A percentile compares a stretch with the other conserved stretches of the same genome.
These are phyloP conservation scores for Emmelina monodactyla DNA, from an alignment of 2,888 invertebrate species.

Conservation along the genomic window DNA sequence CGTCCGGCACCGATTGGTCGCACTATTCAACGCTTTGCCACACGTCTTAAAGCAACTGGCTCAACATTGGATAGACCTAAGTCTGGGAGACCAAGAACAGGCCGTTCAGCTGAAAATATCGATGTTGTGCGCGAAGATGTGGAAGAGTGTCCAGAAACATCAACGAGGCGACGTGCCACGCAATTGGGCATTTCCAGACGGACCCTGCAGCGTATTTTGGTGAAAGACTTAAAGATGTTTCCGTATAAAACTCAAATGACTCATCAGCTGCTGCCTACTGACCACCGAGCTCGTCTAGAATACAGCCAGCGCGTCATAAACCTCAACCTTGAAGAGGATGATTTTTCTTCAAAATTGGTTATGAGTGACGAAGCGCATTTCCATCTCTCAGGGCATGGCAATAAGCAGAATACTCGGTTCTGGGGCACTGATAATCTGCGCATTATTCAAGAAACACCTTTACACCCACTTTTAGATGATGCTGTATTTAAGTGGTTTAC, in stretches of 20 bases:
- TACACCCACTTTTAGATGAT: slow-evolving; percentile 17
- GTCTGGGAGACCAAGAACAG: slow-evolving; percentile 6
- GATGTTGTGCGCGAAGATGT: slow-evolving; percentile 4
- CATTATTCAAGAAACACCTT: no score
- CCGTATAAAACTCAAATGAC: slow-evolving; percentile 1
- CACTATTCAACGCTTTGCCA: slow-evolving; percentile 8
- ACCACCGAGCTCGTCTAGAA: slow-evolving; percentile 4
- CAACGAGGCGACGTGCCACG: slow-evolving; percentile 6
- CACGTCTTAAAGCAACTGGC: slow-evolving; percentile 4
- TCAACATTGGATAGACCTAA: slow-evolving; percentile 8
- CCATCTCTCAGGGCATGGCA: slow-evolving; percentile 17
- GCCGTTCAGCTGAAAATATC: no score
- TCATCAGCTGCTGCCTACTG: slow-evolving; percentile 5
- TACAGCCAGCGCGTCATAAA: slow-evolving; percentile 4
- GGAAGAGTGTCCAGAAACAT: slow-evolving; percentile 4
- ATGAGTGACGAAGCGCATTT: slow-evolving; percentile 9
- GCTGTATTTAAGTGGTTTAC: slow-evolving; percentile 15
- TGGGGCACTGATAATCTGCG: slow-evolving; percentile 11
- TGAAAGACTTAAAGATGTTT: slow-evolving; percentile 5
- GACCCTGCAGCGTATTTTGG: slow-evolving; percentile 5
- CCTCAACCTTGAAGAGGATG: slow-evolving; percentile 5
- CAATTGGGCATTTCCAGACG: slow-evolving; percentile 5
- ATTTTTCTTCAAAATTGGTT: slow-evolving; percentile 5
- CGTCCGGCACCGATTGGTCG: slow-evolving; percentile 8
- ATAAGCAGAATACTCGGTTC: slow-evolving; percentile 19